Conservation (phyloP, 2,888 invertebrate species). For the Incurvaria masculella region DNA sequence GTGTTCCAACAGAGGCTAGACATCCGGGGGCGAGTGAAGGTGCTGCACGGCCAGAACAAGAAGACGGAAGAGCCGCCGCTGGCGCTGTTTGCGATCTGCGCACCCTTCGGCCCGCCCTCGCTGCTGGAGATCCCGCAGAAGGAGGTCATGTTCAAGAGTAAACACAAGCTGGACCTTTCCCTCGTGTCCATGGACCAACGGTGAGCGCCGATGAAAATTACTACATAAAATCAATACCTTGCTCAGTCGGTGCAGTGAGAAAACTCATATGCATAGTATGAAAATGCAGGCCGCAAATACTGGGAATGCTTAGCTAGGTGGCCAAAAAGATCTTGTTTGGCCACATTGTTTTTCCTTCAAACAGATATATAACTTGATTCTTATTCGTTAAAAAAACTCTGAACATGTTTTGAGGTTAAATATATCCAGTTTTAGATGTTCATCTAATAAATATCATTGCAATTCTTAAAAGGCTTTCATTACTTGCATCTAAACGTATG, state of each 20-base stretch:
- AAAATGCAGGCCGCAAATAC: no score
- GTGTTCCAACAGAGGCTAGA: slow-evolving; percentile 81
- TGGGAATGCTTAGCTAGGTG: no score
- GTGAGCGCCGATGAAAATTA: no score
- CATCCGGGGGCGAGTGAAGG: slow-evolving; percentile 94
- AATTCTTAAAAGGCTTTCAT: slow-evolving; percentile 7
- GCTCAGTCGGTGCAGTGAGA: no score
- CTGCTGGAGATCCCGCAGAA: slow-evolving; percentile 96
- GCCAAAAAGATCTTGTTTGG: no score
- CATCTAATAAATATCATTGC: slow-evolving; percentile 7
- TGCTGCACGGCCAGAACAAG: slow-evolving; percentile 94
- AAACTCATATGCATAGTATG: no score
- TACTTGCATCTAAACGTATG: slow-evolving; percentile 5
- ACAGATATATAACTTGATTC: no score
- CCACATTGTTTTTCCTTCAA: no score
- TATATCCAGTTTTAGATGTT: no score
- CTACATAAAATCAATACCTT: no score
- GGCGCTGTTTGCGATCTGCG: slow-evolving; percentile 96
- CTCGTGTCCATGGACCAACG: slow-evolving; percentile 97
- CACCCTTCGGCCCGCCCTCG: slow-evolving; percentile 98
- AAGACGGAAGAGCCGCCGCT: slow-evolving; percentile 92
- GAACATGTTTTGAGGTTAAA: no score
- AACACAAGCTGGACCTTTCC: slow-evolving; percentile 96
- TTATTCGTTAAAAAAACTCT: no score
- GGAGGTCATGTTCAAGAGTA: slow-evolving; percentile 99